phyloP scores from a whole-genome alignment of 1,140 invertebrate genomes.

The Nautilus pompilius region DNA sequence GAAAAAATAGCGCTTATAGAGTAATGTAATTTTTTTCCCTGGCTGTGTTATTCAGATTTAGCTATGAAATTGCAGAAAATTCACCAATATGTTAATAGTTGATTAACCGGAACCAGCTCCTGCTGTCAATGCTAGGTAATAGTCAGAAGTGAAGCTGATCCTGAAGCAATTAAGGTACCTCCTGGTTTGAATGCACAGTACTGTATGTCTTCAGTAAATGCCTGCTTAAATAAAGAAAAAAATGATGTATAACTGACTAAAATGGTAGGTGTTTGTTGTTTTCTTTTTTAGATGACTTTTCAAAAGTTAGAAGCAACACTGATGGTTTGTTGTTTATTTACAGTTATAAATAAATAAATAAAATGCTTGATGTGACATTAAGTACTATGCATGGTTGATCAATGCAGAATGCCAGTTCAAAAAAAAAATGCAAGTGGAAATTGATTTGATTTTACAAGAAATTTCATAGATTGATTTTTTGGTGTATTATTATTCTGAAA shows the following conservation, averaged over 20 bases:
- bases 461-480: not conserved
- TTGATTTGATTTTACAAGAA: not conserved
- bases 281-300: not conserved
- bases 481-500: not conserved
- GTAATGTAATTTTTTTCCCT: not conserved
- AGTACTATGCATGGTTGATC: not conserved
- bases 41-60: not conserved
- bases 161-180: constrained; percentile 45
- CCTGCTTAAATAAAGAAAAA: constrained; percentile 21
- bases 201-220: constrained; percentile 40
- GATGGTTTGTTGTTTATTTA: not conserved
- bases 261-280: not conserved
- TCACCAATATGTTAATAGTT: not conserved
- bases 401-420: too few species aligned
- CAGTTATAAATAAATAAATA: not conserved
- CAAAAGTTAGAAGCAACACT: not conserved
- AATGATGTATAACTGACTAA: constrained; percentile 6
- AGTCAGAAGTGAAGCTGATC: constrained; percentile 25
- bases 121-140: constrained; percentile 12
- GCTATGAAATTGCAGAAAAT: not conserved
- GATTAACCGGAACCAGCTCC: not conserved
- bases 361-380: not conserved
- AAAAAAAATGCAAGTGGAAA: not conserved
- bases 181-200: constrained; percentile 47
- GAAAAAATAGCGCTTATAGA: not conserved